Conservation (phyloP, 2,888 invertebrate species). For the Cataglyphis livida region DNA sequence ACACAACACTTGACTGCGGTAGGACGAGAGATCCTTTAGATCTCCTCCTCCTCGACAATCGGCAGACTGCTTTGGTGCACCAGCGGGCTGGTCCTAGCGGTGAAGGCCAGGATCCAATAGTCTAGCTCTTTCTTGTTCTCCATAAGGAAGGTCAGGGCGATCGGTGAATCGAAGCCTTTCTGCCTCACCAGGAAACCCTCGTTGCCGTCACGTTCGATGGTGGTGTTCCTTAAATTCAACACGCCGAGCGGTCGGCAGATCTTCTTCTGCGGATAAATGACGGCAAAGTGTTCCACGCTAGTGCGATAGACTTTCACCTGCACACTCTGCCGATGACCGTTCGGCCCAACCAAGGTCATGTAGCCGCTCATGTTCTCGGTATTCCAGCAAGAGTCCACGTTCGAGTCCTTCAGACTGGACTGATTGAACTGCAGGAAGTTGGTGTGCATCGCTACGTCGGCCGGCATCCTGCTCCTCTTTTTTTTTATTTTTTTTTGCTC, state of each 20-base stretch:
- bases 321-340: slow-evolving; percentile 88
- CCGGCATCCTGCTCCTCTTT: slow-evolving; percentile 82
- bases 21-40: slow-evolving; percentile 78
- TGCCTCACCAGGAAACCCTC: slow-evolving; percentile 88
- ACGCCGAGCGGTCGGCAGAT: slow-evolving; percentile 88
- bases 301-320: slow-evolving; percentile 89
- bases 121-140: slow-evolving; percentile 88
- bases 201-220: slow-evolving; percentile 87
- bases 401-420: slow-evolving; percentile 78
- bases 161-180: slow-evolving; percentile 89
- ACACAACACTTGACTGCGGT: slow-evolving; percentile 46
- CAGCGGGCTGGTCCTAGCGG: slow-evolving; percentile 86
- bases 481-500: not conserved
- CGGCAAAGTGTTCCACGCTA: slow-evolving; percentile 89
- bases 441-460: slow-evolving; percentile 84
- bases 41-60: slow-evolving; percentile 88
- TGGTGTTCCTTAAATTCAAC: slow-evolving; percentile 88
- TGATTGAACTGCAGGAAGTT: slow-evolving; percentile 82
- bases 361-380: slow-evolving; percentile 89
- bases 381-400: slow-evolving; percentile 86
- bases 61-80: slow-evolving; percentile 88
- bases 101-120: slow-evolving; percentile 88
- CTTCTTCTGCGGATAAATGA: slow-evolving; percentile 89
- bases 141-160: slow-evolving; percentile 87
- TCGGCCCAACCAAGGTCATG: slow-evolving; percentile 87